Evolutionary conservation across 2,888 invertebrate genomes (phyloP).

Genomic region (Trichopoda pennipes): DNA sequence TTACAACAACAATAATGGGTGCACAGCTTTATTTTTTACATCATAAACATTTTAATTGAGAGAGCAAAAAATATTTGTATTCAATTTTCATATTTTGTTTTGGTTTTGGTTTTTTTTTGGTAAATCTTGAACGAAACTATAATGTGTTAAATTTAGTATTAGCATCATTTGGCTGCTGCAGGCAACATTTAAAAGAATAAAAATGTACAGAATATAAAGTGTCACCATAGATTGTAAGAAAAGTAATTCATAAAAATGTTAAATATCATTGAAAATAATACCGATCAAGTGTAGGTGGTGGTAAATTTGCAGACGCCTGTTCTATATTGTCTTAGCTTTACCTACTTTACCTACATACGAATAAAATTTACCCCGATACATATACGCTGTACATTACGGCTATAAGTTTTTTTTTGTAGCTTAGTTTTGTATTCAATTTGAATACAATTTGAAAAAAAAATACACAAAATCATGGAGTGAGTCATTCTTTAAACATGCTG

Average conservation of each 20-base stretch:
- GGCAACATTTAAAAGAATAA: constrained; percentile 19
- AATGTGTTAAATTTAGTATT: neutral
- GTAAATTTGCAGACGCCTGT: constrained; percentile 62
- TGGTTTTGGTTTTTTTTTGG: neutral
- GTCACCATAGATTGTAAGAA: constrained; percentile 19
- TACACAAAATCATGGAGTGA: constrained; percentile 40
- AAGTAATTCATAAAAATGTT: constrained; percentile 56
- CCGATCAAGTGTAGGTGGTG: constrained; percentile 58
- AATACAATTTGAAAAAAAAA: neutral
- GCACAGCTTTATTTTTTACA: constrained; percentile 23
- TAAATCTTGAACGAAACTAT: constrained; percentile 35
- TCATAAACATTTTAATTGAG: constrained; percentile 54
- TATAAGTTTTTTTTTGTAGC: constrained; percentile 24
- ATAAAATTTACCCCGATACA: constrained; percentile 2
- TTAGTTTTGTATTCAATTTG: constrained; percentile 32
- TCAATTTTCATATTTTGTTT: neutral
- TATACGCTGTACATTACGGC: neutral
- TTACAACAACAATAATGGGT: constrained; percentile 13
- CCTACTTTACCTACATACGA: constrained; percentile 15
- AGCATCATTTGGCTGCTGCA: constrained; percentile 14
- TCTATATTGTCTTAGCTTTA: constrained; percentile 28
- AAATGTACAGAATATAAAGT: constrained; percentile 48
- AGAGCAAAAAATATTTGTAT: constrained; percentile 29
- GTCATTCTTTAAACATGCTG: constrained; percentile 63
- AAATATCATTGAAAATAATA: constrained; percentile 49